phyloP scores from a whole-genome alignment of 2,888 invertebrate species.

The Enoplolaimus lenunculus region DNA sequence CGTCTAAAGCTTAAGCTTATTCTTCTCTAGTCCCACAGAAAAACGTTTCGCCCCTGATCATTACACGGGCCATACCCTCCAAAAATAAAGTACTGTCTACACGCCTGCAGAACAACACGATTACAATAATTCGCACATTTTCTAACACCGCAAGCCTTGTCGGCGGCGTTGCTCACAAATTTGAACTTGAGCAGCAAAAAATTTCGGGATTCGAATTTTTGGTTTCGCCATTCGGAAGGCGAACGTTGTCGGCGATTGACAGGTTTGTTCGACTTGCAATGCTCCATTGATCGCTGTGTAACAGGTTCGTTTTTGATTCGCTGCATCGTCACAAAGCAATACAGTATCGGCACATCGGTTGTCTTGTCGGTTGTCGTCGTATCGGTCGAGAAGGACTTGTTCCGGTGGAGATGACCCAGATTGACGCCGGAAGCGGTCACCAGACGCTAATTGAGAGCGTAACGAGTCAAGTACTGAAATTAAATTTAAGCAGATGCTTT shows the following conservation, averaged over 20 bases:
- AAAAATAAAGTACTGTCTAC: no score
- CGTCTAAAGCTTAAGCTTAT: no score
- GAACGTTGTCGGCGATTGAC: neutral
- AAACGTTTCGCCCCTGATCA: no score
- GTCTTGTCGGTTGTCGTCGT: neutral
- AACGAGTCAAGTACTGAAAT: no score
- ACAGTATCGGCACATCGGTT: neutral
- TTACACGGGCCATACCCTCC: no score
- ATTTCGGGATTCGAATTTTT: neutral
- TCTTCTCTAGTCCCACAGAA: no score
- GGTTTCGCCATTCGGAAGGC: neutral
- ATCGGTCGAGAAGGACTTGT: neutral
- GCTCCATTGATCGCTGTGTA: neutral
- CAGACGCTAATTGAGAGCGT: no score
- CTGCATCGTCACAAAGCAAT: neutral
- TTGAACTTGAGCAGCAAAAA: neutral
- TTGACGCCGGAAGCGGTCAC: neutral
- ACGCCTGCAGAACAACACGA: no score
- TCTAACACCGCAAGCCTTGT: neutral
- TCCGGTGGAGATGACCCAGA: neutral
- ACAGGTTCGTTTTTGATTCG: neutral
- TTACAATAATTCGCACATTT: no score
- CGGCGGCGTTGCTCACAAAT: neutral
- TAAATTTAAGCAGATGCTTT: no score
- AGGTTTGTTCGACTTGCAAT: neutral